Conservation (phyloP, 1,140 invertebrate genomes). For the Euwallacea fornicatus region DNA sequence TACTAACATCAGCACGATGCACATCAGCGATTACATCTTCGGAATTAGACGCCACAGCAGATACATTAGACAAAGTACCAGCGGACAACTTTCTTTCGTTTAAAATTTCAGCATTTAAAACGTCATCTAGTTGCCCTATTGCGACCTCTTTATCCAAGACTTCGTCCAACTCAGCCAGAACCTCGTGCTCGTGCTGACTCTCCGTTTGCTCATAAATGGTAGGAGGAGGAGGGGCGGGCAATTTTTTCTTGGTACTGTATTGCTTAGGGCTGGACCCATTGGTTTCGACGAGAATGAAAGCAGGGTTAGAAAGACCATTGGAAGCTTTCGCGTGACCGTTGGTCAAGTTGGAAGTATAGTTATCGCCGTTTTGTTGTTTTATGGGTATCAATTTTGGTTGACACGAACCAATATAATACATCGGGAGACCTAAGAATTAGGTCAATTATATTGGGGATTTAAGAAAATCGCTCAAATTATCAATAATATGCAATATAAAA, state of each 20-base stretch:
- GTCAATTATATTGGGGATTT: neutral
- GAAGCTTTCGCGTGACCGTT: constrained; percentile 4
- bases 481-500: neutral
- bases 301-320: constrained; percentile 35
- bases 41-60: constrained; percentile 35
- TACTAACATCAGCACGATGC: constrained; percentile 40
- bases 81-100: constrained; percentile 39
- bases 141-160: constrained; percentile 42
- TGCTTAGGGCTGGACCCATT: constrained; percentile 11
- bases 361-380: constrained; percentile 15
- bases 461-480: neutral
- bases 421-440: constrained; percentile 43
- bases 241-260: constrained; percentile 32
- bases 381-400: constrained; percentile 4
- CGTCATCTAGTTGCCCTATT: constrained; percentile 13
- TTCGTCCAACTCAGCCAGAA: constrained; percentile 40
- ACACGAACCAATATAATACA: constrained; percentile 43
- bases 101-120: constrained; percentile 15
- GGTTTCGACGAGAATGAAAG: constrained; percentile 22
- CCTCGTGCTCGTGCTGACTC: constrained; percentile 30
- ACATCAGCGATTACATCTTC: constrained; percentile 45
- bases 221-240: constrained; percentile 18
- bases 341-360: constrained; percentile 29
- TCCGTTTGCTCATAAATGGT: constrained; percentile 28
- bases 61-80: constrained; percentile 40